Conservation (phyloP, 2,113 vertebrate species). For the Cervus canadensis region DNA sequence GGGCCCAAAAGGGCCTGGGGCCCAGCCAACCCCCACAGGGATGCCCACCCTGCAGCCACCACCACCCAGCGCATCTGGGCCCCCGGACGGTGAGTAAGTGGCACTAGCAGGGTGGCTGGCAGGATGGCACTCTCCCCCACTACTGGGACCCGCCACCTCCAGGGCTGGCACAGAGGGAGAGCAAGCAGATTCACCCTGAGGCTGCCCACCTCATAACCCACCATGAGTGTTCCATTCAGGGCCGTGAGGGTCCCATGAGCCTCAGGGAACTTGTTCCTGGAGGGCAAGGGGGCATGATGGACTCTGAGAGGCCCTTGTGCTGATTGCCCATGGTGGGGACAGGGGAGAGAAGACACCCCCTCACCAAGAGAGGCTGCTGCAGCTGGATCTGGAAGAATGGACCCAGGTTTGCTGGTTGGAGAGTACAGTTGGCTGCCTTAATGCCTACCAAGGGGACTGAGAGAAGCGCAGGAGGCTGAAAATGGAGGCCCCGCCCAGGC, state of each 20-base stretch:
- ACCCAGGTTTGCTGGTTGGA: neutral
- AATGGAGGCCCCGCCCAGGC: neutral
- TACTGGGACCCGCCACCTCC: too few species aligned
- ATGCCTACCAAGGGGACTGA: neutral
- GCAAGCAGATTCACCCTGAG: neutral
- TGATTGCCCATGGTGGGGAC: neutral
- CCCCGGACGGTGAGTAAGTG: neutral
- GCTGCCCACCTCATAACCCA: neutral
- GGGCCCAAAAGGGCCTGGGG: neutral
- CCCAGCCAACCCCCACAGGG: neutral
- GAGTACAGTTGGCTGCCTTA: neutral
- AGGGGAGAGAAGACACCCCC: neutral
- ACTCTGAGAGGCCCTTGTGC: neutral
- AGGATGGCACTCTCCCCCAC: too few species aligned
- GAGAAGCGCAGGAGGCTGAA: neutral
- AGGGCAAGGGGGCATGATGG: neutral
- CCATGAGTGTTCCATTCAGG: too few species aligned
- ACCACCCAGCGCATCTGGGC: neutral
- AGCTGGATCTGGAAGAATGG: neutral
- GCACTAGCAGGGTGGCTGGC: neutral
- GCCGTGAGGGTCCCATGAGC: neutral
- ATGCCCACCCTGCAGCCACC: neutral
- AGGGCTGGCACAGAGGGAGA: neutral
- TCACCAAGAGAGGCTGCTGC: neutral
- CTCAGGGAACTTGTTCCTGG: neutral